Percentiles rank a stretch among this genome's conserved stretches.
These are phyloP conservation scores for Brachynemurus nebulosus DNA, from an alignment of 2,888 invertebrate genomes.

Conservation along the genomic window DNA sequence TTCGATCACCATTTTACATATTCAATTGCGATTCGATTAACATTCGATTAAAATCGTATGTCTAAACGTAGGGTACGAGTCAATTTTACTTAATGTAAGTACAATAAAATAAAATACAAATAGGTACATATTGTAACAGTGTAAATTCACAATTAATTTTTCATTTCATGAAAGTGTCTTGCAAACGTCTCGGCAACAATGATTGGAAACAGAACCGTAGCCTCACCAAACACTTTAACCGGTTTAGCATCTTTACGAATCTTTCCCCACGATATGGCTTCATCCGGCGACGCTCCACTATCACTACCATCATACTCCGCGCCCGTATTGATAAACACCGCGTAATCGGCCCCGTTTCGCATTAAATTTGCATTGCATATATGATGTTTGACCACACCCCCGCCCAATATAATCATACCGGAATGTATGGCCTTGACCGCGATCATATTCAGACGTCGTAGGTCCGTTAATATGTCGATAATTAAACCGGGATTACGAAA, in stretches of 20 bases:
- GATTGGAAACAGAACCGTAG: constrained; percentile 84
- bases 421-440: constrained; percentile 83
- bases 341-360: constrained; percentile 94
- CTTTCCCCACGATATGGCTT: constrained; percentile 99
- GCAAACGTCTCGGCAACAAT: constrained; percentile 95
- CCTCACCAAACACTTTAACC: constrained; percentile 90
- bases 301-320: constrained; percentile 97
- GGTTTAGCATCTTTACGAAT: constrained; percentile 77
- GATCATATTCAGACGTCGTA: constrained; percentile 81
- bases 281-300: constrained; percentile 94
- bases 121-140: too few species aligned
- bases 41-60: too few species aligned
- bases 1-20: too few species aligned
- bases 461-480: constrained; percentile 85
- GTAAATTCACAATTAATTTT: too few species aligned
- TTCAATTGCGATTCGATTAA: too few species aligned
- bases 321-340: constrained; percentile 90
- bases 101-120: too few species aligned
- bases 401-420: constrained; percentile 95
- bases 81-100: too few species aligned
- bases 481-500: constrained; percentile 84
- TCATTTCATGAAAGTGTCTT: constrained; percentile 36
- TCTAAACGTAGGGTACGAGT: too few species aligned
- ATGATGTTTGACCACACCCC: constrained; percentile 96
- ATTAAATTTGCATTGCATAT: constrained; percentile 99